Evolutionary conservation across 2,113 vertebrate species (phyloP).

Genomic region (Leucosticte australis): DNA sequence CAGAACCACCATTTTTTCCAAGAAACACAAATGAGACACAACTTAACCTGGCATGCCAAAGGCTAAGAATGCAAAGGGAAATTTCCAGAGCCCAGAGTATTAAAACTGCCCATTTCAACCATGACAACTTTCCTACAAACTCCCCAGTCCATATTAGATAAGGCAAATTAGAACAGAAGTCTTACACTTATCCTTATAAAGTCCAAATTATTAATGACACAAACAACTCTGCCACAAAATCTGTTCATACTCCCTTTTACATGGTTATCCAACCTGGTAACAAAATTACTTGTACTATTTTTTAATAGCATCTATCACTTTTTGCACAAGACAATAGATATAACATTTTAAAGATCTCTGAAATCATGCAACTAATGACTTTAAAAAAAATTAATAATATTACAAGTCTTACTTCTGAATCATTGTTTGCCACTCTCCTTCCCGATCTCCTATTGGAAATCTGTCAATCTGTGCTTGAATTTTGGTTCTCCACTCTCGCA

Average conservation of each 20-base stretch:
- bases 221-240: neutral
- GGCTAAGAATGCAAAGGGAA: neutral
- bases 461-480: constrained; percentile 95
- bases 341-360: neutral
- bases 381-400: neutral
- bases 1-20: neutral
- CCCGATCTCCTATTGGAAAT: constrained; percentile 91
- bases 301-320: neutral
- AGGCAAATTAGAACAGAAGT: neutral
- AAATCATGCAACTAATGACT: neutral
- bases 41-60: neutral
- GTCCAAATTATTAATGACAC: neutral
- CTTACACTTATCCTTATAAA: neutral
- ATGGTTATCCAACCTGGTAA: neutral
- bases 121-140: neutral
- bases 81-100: neutral
- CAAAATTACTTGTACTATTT: neutral
- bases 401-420: constrained; percentile 90
- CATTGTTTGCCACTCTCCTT: constrained; percentile 99
- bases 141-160: neutral
- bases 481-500: constrained; percentile 98
- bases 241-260: neutral
- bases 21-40: neutral
- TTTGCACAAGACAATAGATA: neutral
- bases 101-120: neutral